These are phyloP conservation scores for Selene dorsalis DNA, from an alignment of 2,797 vertebrate genomes.

Conservation along the genomic window DNA sequence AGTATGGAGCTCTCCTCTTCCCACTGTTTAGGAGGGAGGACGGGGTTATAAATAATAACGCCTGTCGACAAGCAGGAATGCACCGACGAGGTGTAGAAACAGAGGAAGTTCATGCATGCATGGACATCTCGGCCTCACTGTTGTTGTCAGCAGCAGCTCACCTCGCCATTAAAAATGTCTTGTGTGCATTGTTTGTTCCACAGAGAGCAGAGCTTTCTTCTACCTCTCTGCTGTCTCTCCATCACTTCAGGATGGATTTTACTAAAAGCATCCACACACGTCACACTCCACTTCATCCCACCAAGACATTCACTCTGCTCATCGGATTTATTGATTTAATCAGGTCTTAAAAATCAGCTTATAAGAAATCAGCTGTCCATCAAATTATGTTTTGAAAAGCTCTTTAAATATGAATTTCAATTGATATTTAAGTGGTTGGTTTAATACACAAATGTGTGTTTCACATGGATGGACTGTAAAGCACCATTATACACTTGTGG, in stretches of 20 bases:
- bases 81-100: constrained; percentile 70
- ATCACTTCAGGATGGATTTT: constrained; percentile 51
- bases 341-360: constrained; percentile 1
- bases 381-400: not conserved
- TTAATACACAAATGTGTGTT: not conserved
- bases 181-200: constrained; percentile 87
- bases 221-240: constrained; percentile 88
- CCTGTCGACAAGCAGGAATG: constrained; percentile 66
- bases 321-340: not conserved
- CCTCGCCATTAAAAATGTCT: constrained; percentile 90
- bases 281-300: constrained; percentile 31
- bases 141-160: constrained; percentile 90
- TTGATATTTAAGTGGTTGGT: not conserved
- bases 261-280: constrained; percentile 63
- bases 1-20: constrained; percentile 89
- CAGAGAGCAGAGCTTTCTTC: constrained; percentile 85
- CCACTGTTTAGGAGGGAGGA: constrained; percentile 89
- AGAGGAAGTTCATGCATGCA: constrained; percentile 84
- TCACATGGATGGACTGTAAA: not conserved
- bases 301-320: constrained; percentile 15
- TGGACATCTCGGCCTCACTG: constrained; percentile 84
- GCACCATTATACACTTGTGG: not conserved
- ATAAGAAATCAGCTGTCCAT: not conserved
- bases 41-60: constrained; percentile 93
- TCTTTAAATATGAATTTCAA: not conserved